phyloP scores from a whole-genome alignment of 2,113 vertebrate species.

The Phylloscopus whistleri region DNA sequence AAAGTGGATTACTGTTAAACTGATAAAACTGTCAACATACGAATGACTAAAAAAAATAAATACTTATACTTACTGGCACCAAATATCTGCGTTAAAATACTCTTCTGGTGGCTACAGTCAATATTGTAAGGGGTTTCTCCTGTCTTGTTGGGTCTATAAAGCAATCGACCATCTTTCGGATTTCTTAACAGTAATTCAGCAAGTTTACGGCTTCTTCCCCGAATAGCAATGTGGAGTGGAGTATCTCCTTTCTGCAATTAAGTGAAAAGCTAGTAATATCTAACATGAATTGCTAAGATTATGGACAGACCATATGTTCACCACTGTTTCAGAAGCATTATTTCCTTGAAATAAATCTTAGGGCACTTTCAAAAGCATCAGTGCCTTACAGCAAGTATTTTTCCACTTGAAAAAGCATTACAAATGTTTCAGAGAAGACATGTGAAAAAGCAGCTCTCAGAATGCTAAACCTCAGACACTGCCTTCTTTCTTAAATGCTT shows the following conservation, averaged over 20 bases:
- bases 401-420: neutral
- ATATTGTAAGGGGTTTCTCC: conserved; percentile 99
- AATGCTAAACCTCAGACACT: neutral
- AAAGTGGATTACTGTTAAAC: neutral
- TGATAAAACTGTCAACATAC: neutral
- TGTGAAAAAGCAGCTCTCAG: neutral
- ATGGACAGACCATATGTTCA: neutral
- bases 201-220: conserved; percentile 92
- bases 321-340: neutral
- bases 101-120: conserved; percentile 98
- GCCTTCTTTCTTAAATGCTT: neutral
- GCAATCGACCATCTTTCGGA: conserved; percentile 93
- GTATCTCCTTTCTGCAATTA: conserved; percentile 92
- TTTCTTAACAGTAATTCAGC: conserved; percentile 94
- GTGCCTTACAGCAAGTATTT: neutral
- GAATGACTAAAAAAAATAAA: neutral
- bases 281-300: neutral
- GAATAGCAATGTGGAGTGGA: conserved; percentile 94
- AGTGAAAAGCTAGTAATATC: neutral
- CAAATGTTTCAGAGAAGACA: neutral
- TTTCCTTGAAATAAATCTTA: neutral
- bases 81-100: conserved; percentile 98
- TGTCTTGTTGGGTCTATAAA: conserved; percentile 96
- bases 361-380: neutral
- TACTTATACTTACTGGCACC: conserved; percentile 85